Percentiles rank a stretch among this genome's conserved stretches.
These are phyloP conservation scores for Anagrus nilaparvatae DNA, from an alignment of 1,140 invertebrate species.

Conservation along the genomic window DNA sequence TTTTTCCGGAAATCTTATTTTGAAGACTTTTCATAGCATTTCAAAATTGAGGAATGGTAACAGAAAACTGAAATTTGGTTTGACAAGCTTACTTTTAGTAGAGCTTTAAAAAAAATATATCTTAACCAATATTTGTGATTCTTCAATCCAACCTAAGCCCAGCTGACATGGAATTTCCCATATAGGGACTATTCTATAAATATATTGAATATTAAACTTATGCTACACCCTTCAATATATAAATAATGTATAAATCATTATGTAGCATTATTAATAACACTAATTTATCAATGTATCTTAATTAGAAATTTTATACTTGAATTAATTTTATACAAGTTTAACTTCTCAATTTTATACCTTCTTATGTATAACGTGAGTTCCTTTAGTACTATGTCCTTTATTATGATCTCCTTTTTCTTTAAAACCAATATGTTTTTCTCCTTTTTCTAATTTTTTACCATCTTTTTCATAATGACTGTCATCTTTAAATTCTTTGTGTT, in stretches of 20 bases:
- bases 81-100: too few relatives aligned
- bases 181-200: too few relatives aligned
- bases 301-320: not conserved
- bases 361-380: constrained; percentile 41
- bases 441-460: constrained; percentile 30
- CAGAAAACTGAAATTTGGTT: too few relatives aligned
- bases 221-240: too few relatives aligned
- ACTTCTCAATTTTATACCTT: constrained; percentile 24
- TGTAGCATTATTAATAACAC: not conserved
- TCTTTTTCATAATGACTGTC: constrained; percentile 33
- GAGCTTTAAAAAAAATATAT: too few relatives aligned
- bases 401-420: constrained; percentile 38
- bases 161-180: too few relatives aligned
- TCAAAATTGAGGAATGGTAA: too few relatives aligned
- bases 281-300: not conserved
- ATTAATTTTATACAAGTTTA: not conserved
- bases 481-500: constrained; percentile 35
- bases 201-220: too few relatives aligned
- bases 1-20: too few relatives aligned
- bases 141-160: too few relatives aligned
- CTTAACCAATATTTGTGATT: too few relatives aligned
- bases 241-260: not conserved
- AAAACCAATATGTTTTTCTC: constrained; percentile 32
- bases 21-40: too few relatives aligned
- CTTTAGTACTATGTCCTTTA: constrained; percentile 43